Evolutionary conservation across 2,888 invertebrate genomes (phyloP), one percentile per base, ranked within the genome.

Genomic region (Caenorhabditis plicata): DNA sequence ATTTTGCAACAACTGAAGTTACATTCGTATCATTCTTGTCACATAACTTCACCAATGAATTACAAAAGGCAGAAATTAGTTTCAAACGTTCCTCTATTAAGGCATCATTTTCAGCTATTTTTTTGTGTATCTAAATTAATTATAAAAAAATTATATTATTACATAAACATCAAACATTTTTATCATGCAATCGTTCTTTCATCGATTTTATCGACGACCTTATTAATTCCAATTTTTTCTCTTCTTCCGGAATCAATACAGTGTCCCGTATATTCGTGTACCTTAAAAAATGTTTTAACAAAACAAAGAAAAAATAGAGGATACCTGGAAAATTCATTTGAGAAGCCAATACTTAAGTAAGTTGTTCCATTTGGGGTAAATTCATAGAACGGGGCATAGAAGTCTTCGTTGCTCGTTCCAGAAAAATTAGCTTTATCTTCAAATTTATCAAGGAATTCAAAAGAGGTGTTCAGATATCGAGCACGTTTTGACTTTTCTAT

Each of bases 251-350:
- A 32, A 74, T 57, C 2, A 68, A 51, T 40, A 44, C 44, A 17
- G 52, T 29, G 43, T 76, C 74, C 15, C 76, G 68, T 43, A 71
- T 42, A 1, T 62, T 42, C 53, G 68, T 71, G 47, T 70, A 75
- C 23, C 74, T 74, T 55, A 2, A 63, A 53, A 31, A 38, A 7
- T 27, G n/a, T 55, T 48, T 27, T 45, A 46, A 26, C 42, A 54
- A 5, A 46, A 51, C 32, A 50, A 52, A 20, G 51, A 62, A 44
- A 55, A 52, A 27, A 35, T 20, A 23, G 8, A 46, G 62, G 62
- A 44, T 32, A 61, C 63, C 47, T 50, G 7, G 67, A 44, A 40
- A 63, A 71, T 31, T 68, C 67, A 20, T 53, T 57, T 0, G 71
- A 71, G 26, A 64, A 71, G 17, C 65, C 68, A 20, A 54, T 47